A percentile compares a stretch with the other conserved stretches of the same genome.
phyloP scores from a whole-genome alignment of 1,140 invertebrate genomes.

The Drosophila pseudoobscura region DNA sequence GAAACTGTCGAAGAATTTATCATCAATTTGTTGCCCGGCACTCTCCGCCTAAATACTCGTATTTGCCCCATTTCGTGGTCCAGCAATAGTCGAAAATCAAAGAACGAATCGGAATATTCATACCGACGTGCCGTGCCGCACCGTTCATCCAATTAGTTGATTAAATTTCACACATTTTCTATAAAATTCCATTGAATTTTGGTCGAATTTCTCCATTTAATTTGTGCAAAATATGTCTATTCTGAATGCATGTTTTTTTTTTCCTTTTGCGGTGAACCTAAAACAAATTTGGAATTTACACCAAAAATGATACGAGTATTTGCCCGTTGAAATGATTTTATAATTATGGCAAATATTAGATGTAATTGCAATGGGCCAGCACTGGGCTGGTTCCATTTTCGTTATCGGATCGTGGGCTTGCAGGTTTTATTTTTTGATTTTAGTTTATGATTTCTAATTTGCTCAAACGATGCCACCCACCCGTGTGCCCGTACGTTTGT shows the following conservation, averaged over 20 bases:
- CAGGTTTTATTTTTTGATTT: conserved; percentile 1
- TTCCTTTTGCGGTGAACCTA: conserved; percentile 6
- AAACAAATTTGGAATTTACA: conserved; percentile 11
- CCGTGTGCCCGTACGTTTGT: background rate
- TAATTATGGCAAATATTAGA: conserved; percentile 33
- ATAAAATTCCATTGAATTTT: background rate
- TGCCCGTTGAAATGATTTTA: conserved; percentile 8
- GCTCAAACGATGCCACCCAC: conserved; percentile 32
- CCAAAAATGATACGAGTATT: background rate
- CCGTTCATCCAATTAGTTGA: too few species aligned
- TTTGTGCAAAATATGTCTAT: background rate
- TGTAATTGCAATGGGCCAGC: conserved; percentile 5
- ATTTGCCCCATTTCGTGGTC: too few species aligned
- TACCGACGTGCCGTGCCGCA: too few species aligned
- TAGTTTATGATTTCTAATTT: conserved; percentile 35
- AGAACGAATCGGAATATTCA: too few species aligned
- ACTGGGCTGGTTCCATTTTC: background rate
- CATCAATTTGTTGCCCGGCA: too few species aligned
- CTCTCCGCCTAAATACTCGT: too few species aligned
- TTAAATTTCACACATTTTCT: background rate
- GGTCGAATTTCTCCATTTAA: background rate
- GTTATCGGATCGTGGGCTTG: conserved; percentile 7
- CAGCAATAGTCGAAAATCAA: too few species aligned
- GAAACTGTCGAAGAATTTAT: too few species aligned
- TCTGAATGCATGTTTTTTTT: background rate